These are phyloP conservation scores for Drosophila pallidifrons DNA, from an alignment of 1,140 invertebrate genomes.

Conservation along the genomic window DNA sequence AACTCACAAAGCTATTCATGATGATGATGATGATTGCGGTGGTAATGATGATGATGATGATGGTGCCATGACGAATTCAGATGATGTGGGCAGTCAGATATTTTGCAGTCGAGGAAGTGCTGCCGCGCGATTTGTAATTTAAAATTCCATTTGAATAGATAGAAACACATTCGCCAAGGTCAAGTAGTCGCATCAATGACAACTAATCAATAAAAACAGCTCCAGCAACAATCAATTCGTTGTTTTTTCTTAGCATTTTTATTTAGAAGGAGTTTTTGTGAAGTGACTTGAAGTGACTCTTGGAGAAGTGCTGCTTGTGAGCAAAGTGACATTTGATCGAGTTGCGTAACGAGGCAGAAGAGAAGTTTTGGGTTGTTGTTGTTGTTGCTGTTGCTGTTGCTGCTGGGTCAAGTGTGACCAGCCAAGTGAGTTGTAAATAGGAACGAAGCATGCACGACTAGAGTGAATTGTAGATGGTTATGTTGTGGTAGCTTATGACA, in stretches of 20 bases:
- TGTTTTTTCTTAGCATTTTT: constrained; percentile 8
- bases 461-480: no score
- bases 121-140: constrained; percentile 47
- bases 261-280: not conserved
- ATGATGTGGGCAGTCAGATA: constrained; percentile 67
- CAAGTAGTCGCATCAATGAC: constrained; percentile 61
- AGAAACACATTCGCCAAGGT: constrained; percentile 51
- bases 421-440: constrained; percentile 75
- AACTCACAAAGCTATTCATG: constrained; percentile 34
- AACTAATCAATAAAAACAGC: constrained; percentile 71
- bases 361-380: constrained; percentile 18
- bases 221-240: constrained; percentile 40
- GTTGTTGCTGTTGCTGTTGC: constrained; percentile 14
- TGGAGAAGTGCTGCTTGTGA: constrained; percentile 34
- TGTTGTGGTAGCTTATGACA: constrained; percentile 47
- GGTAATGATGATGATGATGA: constrained; percentile 27
- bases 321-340: constrained; percentile 46
- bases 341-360: constrained; percentile 49
- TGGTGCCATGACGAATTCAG: constrained; percentile 54
- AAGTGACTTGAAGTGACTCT: constrained; percentile 30
- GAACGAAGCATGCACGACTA: constrained; percentile 41
- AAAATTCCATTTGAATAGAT: constrained; percentile 64
- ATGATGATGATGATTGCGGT: constrained; percentile 37
- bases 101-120: constrained; percentile 63
- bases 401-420: constrained; percentile 66